A percentile compares a stretch with the other conserved stretches of the same genome.
Conservation (phyloP, 1,140 invertebrate species). For the Pteromalus puparum region DNA sequence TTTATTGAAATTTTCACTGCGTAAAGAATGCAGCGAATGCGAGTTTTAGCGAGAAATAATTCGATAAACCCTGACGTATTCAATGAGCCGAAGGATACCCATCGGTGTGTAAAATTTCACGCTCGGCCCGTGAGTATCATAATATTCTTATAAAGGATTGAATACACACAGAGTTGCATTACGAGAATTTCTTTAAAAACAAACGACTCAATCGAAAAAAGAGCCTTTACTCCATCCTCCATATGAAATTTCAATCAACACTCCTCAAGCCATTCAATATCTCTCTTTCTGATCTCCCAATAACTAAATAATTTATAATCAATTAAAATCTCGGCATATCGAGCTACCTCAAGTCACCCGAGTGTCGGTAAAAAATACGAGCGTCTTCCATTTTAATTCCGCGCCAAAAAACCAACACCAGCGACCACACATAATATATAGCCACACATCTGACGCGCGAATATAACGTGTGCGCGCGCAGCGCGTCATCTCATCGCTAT, state of each 20-base stretch:
- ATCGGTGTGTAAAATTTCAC: conserved; percentile 13
- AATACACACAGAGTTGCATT: too few species aligned
- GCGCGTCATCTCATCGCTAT: conserved; percentile 42
- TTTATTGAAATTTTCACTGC: too few species aligned
- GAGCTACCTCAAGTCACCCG: conserved; percentile 7
- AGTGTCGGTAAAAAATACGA: not conserved
- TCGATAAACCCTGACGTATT: not conserved
- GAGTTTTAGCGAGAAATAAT: not conserved
- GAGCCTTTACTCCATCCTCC: not conserved
- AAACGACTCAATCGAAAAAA: not conserved
- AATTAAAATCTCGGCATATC: conserved; percentile 13
- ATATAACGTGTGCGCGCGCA: conserved; percentile 28
- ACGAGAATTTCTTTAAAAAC: too few species aligned
- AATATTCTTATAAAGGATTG: too few species aligned
- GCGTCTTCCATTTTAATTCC: not conserved
- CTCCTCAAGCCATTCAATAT: not conserved
- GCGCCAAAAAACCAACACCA: not conserved
- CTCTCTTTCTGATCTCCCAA: not conserved
- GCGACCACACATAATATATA: conserved; percentile 32
- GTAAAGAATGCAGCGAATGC: too few species aligned
- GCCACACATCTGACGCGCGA: not conserved
- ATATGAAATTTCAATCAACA: conserved; percentile 34
- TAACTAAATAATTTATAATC: conserved; percentile 46
- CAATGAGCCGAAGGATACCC: not conserved
- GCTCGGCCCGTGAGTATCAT: not conserved